phyloP scores from a whole-genome alignment of 2,113 vertebrate genomes.

The Chionodraco myersi region DNA sequence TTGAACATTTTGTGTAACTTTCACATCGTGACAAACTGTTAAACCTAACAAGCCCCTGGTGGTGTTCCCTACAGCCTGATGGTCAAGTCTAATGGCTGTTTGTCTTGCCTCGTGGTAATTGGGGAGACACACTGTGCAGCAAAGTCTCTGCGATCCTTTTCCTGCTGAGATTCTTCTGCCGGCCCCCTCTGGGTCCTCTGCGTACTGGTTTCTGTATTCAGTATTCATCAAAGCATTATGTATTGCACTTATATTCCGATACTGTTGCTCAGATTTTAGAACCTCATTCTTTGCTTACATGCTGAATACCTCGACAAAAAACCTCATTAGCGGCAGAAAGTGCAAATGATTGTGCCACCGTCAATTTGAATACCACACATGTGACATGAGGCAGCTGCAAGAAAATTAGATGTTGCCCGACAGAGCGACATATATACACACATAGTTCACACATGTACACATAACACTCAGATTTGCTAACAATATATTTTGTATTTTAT shows the following conservation, averaged over 20 bases:
- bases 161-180: constrained; percentile 55
- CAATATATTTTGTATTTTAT: constrained; percentile 44
- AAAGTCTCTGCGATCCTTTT: constrained; percentile 51
- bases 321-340: constrained; percentile 63
- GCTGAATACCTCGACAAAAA: constrained; percentile 32
- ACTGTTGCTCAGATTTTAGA: not conserved
- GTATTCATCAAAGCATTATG: constrained; percentile 43
- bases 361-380: not conserved
- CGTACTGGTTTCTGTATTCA: constrained; percentile 37
- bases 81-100: constrained; percentile 75
- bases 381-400: constrained; percentile 12
- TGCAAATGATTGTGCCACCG: constrained; percentile 35
- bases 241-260: not conserved
- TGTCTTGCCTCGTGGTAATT: constrained; percentile 80
- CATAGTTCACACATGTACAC: not conserved
- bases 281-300: constrained; percentile 20
- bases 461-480: not conserved
- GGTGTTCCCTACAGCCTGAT: constrained; percentile 68
- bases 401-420: constrained; percentile 24
- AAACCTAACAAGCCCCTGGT: constrained; percentile 60
- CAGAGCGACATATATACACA: not conserved
- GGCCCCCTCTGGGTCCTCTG: constrained; percentile 58
- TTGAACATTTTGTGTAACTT: constrained; percentile 57
- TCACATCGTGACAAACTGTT: constrained; percentile 63
- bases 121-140: constrained; percentile 67